Conservation (phyloP, 1,140 invertebrate species). For the Pogonomyrmex barbatus region DNA sequence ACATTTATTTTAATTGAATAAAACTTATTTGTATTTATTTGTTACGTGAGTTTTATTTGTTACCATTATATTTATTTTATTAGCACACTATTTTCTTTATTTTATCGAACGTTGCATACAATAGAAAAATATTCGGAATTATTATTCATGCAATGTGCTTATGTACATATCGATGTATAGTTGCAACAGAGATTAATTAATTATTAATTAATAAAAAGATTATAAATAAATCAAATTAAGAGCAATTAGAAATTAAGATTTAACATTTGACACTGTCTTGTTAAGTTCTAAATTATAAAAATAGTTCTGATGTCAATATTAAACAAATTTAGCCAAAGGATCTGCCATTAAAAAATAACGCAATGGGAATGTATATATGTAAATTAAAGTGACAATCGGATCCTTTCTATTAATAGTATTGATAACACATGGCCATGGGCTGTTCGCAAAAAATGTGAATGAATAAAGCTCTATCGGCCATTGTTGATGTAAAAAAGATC, state of each 20-base stretch:
- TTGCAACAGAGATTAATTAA: neutral
- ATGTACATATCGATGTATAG: neutral
- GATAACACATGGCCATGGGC: constrained; percentile 68
- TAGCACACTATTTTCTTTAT: neutral
- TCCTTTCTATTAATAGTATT: neutral
- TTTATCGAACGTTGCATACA: neutral
- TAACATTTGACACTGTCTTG: neutral
- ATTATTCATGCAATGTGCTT: constrained; percentile 23
- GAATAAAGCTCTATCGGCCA: constrained; percentile 67
- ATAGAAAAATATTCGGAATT: constrained; percentile 1
- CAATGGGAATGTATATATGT: constrained; percentile 20
- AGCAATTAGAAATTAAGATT: neutral
- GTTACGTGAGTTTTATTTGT: constrained; percentile 40
- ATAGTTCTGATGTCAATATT: constrained; percentile 12
- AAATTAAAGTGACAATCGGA: constrained; percentile 18
- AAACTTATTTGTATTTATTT: constrained; percentile 69
- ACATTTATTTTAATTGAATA: constrained; percentile 66
- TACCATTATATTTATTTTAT: constrained; percentile 62
- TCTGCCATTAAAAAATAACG: constrained; percentile 22
- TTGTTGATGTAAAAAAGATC: constrained; percentile 16
- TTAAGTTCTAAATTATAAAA: neutral
- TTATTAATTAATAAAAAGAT: neutral
- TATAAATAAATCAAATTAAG: constrained; percentile 3
- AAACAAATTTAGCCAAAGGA: constrained; percentile 15
- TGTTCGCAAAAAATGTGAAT: constrained; percentile 74